Evolutionary conservation across 2,113 vertebrate genomes (phyloP).

Genomic region (Macheiramphus alcinus): DNA sequence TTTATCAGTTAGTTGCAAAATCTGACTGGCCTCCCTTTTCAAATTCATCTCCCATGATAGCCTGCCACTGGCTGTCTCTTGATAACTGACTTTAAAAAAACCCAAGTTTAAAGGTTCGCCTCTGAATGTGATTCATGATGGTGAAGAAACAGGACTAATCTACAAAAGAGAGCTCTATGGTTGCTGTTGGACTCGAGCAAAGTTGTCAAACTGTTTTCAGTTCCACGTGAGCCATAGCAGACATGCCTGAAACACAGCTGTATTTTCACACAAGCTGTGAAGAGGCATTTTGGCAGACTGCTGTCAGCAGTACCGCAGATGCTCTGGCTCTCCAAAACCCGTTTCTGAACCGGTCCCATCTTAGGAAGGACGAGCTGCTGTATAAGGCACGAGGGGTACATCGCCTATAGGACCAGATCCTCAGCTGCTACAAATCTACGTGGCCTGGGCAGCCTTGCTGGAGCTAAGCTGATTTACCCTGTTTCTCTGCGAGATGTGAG

Average conservation of each 20-base stretch:
- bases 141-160: neutral
- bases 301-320: neutral
- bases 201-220: neutral
- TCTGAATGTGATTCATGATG: neutral
- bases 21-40: neutral
- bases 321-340: neutral
- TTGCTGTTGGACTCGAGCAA: neutral
- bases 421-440: fast-evolving
- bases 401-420: fast-evolving
- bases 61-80: slow-evolving; percentile 2
- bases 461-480: neutral
- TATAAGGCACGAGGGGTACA: fast-evolving
- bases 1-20: slow-evolving; percentile 53
- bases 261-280: neutral
- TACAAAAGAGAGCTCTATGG: neutral
- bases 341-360: neutral
- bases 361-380: neutral
- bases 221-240: neutral
- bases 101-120: neutral
- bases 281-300: neutral
- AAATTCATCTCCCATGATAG: neutral
- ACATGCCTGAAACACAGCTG: neutral
- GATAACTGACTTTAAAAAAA: neutral
- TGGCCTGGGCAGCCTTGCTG: neutral
- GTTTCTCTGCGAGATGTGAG: fast-evolving